Base-by-base conservation (phyloP, 2,113 vertebrate genomes). In the Nycticorax nycticorax region DNA sequence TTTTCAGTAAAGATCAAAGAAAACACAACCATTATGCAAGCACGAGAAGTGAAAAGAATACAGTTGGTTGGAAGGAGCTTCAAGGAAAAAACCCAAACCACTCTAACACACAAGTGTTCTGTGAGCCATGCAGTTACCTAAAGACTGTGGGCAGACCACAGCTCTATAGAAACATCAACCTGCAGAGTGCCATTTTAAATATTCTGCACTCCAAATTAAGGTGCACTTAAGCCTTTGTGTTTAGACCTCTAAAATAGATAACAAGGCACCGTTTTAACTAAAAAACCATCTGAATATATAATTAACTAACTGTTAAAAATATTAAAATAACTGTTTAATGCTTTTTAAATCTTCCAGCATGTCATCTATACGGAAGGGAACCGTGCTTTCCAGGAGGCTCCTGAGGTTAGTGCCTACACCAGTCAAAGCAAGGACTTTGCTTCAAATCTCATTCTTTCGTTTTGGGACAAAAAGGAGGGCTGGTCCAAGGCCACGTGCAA, bases 1-100 rank as follows among this genome's bases (percentile, higher is more conserved):
- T 81, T 80, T 97, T 97, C 30, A 9, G 33, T 62, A 56, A 57
- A 76, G 83, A 93, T 53, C 69, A 88, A 88, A 95, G 69, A 56
- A 97, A 94, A 21, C 50, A 48, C 4, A 28, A 66, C 35, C 33
- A 33, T 60, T 85, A 57, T 30, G 37, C 48, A 89, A 66, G 68
- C 82, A 81, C 3, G 4, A 93, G 73, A 94, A 94, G 37, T 47
- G 48, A 60, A 83, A 85, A 68, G 50, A 55, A 26, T n/a, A 10
- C 4, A 33, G 23, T 84, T 90, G 27, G 82, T 80, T 84, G 79
- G 83, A 95, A 90, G 48, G 35, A 60, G 55, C 59, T 92, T 78
- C 24, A 84, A 78, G 66, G 75, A 9, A 50, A 43, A 15, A 7
- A 2, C 3, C 16, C 21, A 50, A 66, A 37, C 3, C 17, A 41